Evolutionary conservation across 2,113 vertebrate genomes (phyloP), one percentile per base, ranked within the genome.

Genomic region (Oncorhynchus tshawytscha): DNA sequence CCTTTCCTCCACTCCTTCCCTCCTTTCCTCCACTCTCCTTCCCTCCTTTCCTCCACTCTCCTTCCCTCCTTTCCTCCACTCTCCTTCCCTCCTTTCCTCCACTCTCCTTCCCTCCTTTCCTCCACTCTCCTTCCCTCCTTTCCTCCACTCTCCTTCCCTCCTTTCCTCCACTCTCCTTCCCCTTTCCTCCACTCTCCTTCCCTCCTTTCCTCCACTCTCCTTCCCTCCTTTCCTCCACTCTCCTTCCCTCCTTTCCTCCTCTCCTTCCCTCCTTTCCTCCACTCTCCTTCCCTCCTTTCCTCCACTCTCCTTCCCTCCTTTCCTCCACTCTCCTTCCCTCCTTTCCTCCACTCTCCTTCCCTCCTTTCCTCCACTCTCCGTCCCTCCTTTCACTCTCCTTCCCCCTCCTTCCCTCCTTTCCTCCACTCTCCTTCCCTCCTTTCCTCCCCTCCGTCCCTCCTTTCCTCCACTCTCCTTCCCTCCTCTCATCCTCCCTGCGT

Each of bases 21-120:
- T n/a, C n/a, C n/a, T 77, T 89, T 94, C 87, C 94, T 95, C 88
- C 95, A 95, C 80, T 95, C 85, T 68, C 96, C 95, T 90, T 95
- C 94, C 72, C 92, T 92, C 90, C 96, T 95, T 68, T 84, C 87
- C 3, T 27, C 27, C 3, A 8, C 6, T 1, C 34, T 39, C n/a
- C 67, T 31, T 24, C 29, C 9, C 31, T 22, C 20, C 67, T 18
- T 2, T 27, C 67, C 1, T 24, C 2, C 12, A 6, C 66, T 20
- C 5, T 34, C 18, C 12, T 29, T 34, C 66, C 66, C 29, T 67
- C 9, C 31, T n/a, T 31, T 95, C 88, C 96, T 84, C 67, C 96
- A n/a, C 24, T 24, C 24, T 24, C 24, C 95, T 90, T 95, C 94
- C 72, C 92, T 92, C 90, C 96, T 95, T 2, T 27, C 80, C 94